Percentiles rank a stretch among this genome's conserved stretches.
phyloP scores from a whole-genome alignment of 2,888 invertebrate species.

The Ommatoiulus sabulosus region DNA sequence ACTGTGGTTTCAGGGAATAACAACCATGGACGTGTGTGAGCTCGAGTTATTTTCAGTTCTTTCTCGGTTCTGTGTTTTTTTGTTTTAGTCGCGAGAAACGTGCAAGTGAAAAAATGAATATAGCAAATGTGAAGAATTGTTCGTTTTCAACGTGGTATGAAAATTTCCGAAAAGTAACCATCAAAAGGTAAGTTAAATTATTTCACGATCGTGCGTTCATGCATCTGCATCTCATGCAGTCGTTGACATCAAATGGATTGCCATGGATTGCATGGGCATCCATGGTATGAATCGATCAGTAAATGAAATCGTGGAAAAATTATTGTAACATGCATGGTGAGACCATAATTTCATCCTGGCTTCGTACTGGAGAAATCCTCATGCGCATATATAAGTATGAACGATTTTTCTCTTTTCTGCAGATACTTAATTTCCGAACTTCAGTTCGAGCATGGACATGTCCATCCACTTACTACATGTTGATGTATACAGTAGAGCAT shows the following conservation, averaged over 20 bases:
- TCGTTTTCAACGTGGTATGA: slow-evolving; percentile 49
- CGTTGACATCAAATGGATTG: neutral
- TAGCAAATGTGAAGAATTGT: slow-evolving; percentile 2
- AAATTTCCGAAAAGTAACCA: slow-evolving; percentile 47
- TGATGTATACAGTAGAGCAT: too few relatives aligned
- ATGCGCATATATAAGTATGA: too few relatives aligned
- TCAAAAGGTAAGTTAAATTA: slow-evolving; percentile 39
- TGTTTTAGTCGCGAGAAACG: neutral
- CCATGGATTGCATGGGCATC: neutral
- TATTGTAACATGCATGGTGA: neutral
- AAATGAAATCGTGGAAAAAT: neutral
- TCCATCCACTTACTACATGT: too few relatives aligned
- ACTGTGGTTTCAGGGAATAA: too few relatives aligned
- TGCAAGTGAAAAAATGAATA: slow-evolving; percentile 5
- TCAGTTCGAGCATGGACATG: too few relatives aligned
- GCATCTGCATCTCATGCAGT: neutral
- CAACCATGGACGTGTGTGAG: too few relatives aligned
- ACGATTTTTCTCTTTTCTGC: neutral
- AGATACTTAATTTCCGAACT: neutral
- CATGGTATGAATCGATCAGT: neutral
- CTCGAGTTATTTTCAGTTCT: too few relatives aligned
- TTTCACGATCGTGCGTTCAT: neutral
- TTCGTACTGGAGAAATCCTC: too few relatives aligned
- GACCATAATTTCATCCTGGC: too few relatives aligned
- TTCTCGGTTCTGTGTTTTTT: too few relatives aligned